Evolutionary conservation across 2,888 invertebrate genomes (phyloP), one percentile per base, ranked within the genome.

Genomic region (Diadromus collaris): DNA sequence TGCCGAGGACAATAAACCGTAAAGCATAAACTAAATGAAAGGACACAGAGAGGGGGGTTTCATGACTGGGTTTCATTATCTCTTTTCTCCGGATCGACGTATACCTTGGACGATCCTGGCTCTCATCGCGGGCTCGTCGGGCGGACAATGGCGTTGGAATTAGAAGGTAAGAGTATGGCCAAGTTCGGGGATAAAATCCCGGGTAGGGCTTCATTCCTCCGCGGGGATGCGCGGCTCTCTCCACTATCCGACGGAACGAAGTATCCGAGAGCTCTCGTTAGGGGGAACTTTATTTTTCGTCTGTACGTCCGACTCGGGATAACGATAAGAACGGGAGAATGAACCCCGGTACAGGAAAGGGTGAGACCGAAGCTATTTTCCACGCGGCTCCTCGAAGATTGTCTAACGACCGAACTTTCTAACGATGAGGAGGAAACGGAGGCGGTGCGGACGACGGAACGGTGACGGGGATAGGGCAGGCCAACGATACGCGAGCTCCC

Each of bases 401-500:
- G 69, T 64, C 54, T 75, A 69, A 75, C 54, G 61, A 75, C 46
- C 69, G 68, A 54, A 85, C 76, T 79, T 76, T 74, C n/a, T 65
- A 24, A 65, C 46, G 56, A 76, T 24, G 61, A 19, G 54, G 29
- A 46, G 44, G 54, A 48, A 48, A 76, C 24, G 61, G 34, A 34
- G 10, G 10, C 29, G 67, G 48, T 46, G 44, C 46, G 10, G 27
- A 56, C 60, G 24, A 73, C 13, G 68, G 61, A 32, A 51, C 60
- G 74, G 75, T 27, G 38, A 41, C n/a, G 10, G 38, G 13, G 3
- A 0, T 38, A 38, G 13, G 38, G 10, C 3, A 3, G 38, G 10
- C 38, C 13, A n/a, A 69, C 48, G 81, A 71, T 80, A 78, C 81
- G 70, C 72, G 76, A 77, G 79, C 64, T 64, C 72, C 78, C 72